Percentiles rank a stretch among this genome's conserved stretches.
Evolutionary conservation across 2,113 vertebrate species (phyloP).

Genomic region (Carollia perspicillata): DNA sequence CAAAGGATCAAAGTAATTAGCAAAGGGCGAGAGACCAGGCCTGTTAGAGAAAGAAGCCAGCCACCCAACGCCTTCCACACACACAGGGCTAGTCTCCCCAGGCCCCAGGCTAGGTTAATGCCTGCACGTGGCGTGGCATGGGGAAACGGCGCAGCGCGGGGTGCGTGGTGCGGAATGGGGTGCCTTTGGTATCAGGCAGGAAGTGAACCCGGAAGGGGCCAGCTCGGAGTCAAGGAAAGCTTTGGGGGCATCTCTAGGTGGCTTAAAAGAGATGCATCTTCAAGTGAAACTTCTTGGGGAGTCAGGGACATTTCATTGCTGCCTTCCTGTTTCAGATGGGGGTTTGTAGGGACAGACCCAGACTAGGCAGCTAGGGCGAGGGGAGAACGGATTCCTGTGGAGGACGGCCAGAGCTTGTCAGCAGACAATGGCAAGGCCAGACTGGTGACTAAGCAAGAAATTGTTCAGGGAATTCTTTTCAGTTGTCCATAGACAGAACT

Average conservation of each 20-base stretch:
- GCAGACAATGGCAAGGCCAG: background rate
- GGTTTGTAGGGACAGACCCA: background rate
- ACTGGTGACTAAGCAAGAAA: accelerated
- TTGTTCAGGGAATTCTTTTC: background rate
- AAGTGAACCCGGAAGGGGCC: background rate
- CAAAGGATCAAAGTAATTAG: conserved; percentile 90
- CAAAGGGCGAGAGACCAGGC: conserved; percentile 80
- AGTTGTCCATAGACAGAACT: background rate
- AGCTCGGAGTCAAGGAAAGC: background rate
- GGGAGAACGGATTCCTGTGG: accelerated
- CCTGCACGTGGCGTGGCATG: background rate
- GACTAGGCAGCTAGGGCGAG: background rate
- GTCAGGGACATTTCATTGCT: background rate
- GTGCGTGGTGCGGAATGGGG: background rate
- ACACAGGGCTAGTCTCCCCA: accelerated
- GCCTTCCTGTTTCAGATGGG: background rate
- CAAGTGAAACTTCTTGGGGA: background rate
- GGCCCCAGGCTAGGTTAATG: background rate
- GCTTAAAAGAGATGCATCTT: background rate
- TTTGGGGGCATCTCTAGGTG: background rate
- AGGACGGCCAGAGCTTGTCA: background rate
- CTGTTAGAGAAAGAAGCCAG: conserved; percentile 78
- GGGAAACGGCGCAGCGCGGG: accelerated
- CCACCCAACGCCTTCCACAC: background rate
- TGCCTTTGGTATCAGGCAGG: background rate